Evolutionary conservation across 2,113 vertebrate species (phyloP), one percentile per base, ranked within the genome.

Genomic region (Oreotrochilus melanogaster): DNA sequence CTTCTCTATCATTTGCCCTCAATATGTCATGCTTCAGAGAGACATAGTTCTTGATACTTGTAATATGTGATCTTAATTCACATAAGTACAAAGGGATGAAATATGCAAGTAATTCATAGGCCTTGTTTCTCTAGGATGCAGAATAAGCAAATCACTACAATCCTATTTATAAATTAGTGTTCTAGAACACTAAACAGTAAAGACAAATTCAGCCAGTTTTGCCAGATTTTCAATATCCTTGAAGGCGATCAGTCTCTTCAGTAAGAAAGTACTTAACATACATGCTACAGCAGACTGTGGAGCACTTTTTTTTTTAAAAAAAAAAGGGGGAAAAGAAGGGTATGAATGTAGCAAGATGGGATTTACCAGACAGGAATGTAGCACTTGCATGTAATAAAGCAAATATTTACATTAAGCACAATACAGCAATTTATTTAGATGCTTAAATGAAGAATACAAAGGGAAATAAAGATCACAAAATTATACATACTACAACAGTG

Each of bases 381-480:
- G 66, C 75, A 93, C 56, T 94, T 96, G 75, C 82, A 94, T 58
- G 92, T 96, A 98, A 98, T 97, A 97, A 98, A 97, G 96, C 98
- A 96, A 97, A 93, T 98, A 92, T 98, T 97, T 98, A 98, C 97
- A 98, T 98, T 98, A 99, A 99, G 98, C 99, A 99, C 99, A 99
- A 98, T 98, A 99, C 99, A 99, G 98, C 98, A 99, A 99, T 99
- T 99, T 99, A 99, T 99, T 99, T 98, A 99, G 98, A 99, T 99
- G 99, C 98, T 98, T 98, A 98, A 98, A 99, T 97, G 97, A 98
- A 99, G 98, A 98, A 98, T 97, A 98, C 98, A 98, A 98, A 98
- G 99, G 98, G 98, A 99, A 98, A 98, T 98, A 98, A 98, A 99
- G 97, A 98, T 98, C 98, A 99, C 98, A 99, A 98, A 98, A 99